Evolutionary conservation across 2,797 vertebrate species (phyloP).

Genomic region (Lutra lutra): DNA sequence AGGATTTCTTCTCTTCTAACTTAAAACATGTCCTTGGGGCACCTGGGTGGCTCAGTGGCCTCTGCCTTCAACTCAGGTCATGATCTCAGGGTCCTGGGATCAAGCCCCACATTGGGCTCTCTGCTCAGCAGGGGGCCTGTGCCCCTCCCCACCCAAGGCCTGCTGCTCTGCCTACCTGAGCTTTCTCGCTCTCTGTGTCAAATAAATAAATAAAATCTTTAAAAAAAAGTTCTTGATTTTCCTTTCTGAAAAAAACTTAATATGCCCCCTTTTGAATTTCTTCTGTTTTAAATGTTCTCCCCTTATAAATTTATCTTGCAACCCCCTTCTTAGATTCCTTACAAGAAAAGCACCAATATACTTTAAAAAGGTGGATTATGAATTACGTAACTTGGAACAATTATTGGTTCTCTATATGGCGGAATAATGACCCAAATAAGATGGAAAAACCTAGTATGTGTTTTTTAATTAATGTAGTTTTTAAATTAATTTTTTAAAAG

Average conservation of each 20-base stretch:
- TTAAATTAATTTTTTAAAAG: no score
- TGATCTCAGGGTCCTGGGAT: no score
- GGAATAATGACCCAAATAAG: conserved; percentile 12
- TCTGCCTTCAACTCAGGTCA: no score
- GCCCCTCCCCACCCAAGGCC: no score
- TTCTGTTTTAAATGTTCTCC: background rate
- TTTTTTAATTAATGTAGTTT: background rate
- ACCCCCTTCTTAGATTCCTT: background rate
- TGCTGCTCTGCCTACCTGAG: no score
- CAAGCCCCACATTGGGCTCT: no score
- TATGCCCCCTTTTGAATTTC: background rate
- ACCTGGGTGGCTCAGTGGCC: no score
- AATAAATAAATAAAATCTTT: background rate
- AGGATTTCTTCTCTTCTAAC: conserved; percentile 42
- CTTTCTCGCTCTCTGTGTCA: no score
- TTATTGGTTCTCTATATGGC: background rate
- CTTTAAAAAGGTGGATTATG: background rate
- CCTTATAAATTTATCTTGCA: background rate
- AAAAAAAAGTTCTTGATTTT: conserved; percentile 30
- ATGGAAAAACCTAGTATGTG: background rate
- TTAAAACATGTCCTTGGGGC: conserved; percentile 17
- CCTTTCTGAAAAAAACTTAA: background rate
- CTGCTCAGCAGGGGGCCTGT: no score
- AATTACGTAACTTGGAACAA: conserved; percentile 13
- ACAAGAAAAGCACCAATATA: background rate